These are phyloP conservation scores for Drosophila sucinea DNA, from an alignment of 1,140 invertebrate genomes.

Conservation along the genomic window DNA sequence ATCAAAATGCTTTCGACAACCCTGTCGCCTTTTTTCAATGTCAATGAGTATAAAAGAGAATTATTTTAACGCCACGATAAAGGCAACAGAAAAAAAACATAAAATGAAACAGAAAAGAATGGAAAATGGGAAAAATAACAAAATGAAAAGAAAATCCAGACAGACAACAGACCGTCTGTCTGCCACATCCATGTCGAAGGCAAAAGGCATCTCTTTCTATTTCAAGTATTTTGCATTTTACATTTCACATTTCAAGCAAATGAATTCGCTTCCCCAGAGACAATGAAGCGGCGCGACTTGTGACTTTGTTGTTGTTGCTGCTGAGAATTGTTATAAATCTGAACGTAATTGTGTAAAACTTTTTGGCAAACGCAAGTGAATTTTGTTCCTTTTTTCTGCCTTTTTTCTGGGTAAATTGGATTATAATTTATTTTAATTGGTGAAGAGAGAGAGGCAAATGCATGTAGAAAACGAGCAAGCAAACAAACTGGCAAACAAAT, in stretches of 20 bases:
- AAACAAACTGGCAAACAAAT: conserved; percentile 17
- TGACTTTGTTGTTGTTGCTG: conserved; percentile 18
- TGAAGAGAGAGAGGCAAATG: conserved; percentile 50
- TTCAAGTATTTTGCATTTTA: conserved; percentile 33
- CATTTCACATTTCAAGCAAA: conserved; percentile 56
- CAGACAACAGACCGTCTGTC: conserved; percentile 35
- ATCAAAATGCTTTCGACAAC: conserved; percentile 58
- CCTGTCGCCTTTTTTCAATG: conserved; percentile 33
- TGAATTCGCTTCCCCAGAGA: conserved; percentile 43
- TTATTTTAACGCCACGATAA: conserved; percentile 51
- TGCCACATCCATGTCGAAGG: conserved; percentile 48
- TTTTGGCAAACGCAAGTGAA: conserved; percentile 29
- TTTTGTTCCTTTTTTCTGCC: conserved; percentile 15
- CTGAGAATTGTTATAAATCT: conserved; percentile 62
- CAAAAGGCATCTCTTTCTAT: conserved; percentile 59
- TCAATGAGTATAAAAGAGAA: conserved; percentile 53
- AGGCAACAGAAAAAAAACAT: conserved; percentile 10
- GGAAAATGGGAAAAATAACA: conserved; percentile 33
- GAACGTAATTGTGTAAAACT: conserved; percentile 59
- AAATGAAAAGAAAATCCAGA: conserved; percentile 27
- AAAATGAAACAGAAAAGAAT: conserved; percentile 16
- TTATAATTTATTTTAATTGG: conserved; percentile 82
- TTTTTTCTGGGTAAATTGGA: conserved; percentile 64
- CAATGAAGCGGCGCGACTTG: conserved; percentile 29
- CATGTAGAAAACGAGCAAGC: conserved; percentile 41